phyloP scores from a whole-genome alignment of 2,113 vertebrate species.

The Picathartes gymnocephalus region DNA sequence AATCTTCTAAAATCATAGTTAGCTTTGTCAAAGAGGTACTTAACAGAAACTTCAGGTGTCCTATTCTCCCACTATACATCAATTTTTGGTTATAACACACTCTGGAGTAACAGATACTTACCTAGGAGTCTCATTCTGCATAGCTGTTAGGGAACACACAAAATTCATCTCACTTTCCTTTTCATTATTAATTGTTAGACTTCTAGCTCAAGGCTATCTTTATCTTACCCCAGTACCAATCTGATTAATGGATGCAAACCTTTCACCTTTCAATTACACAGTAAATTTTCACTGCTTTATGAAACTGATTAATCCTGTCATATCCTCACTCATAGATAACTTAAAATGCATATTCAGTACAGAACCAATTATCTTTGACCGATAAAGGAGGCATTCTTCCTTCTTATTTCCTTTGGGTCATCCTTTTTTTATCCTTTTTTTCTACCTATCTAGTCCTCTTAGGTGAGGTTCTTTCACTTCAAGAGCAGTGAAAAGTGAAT shows the following conservation, averaged over 20 bases:
- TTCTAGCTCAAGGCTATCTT: background rate
- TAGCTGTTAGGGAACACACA: background rate
- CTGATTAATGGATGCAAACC: background rate
- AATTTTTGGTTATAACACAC: background rate
- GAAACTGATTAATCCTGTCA: slow-evolving; percentile 36
- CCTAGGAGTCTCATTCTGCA: background rate
- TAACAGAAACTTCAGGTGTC: background rate
- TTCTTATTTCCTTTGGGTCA: background rate
- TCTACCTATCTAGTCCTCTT: background rate
- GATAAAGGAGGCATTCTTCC: background rate
- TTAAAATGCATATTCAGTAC: accelerated
- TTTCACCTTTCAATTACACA: slow-evolving; percentile 18
- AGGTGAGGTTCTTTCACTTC: background rate
- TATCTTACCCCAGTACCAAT: background rate
- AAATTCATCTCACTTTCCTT: background rate
- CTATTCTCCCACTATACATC: background rate
- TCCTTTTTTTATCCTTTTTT: background rate
- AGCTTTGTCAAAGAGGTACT: background rate
- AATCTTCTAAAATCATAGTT: background rate
- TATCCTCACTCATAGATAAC: background rate
- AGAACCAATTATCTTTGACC: slow-evolving; percentile 11
- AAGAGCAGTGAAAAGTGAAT: background rate
- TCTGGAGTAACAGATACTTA: background rate
- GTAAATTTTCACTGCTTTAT: slow-evolving; percentile 6
- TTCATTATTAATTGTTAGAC: background rate